These are phyloP conservation scores for Rambutsinella grinnellia DNA, from an alignment of 2,888 invertebrate species.

Conservation along the genomic window DNA sequence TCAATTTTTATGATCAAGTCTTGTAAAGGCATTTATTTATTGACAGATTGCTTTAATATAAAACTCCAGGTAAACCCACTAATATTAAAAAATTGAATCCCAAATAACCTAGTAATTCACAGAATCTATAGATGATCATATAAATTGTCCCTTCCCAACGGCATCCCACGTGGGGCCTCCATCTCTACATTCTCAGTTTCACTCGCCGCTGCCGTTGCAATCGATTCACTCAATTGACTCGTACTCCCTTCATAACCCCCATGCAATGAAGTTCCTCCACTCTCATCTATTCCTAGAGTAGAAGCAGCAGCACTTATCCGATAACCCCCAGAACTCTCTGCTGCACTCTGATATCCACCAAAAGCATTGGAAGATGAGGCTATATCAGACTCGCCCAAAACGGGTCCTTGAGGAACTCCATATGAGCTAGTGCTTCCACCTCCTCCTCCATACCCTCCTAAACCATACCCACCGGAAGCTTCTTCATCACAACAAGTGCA, in stretches of 20 bases:
- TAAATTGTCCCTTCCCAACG: conserved; percentile 5
- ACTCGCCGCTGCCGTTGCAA: neutral
- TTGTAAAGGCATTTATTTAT: no score
- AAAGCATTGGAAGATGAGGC: neutral
- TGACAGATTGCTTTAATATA: no score
- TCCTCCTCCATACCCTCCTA: neutral
- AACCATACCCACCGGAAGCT: neutral
- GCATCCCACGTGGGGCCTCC: neutral
- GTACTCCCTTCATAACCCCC: neutral
- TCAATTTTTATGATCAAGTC: no score
- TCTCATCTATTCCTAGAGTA: neutral
- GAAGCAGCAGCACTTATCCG: neutral
- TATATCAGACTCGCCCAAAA: neutral
- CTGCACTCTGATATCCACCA: conserved; percentile 17
- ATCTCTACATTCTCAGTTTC: neutral
- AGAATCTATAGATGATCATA: conserved; percentile 7
- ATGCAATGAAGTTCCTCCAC: neutral
- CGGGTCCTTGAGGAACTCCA: neutral
- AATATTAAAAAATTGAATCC: no score
- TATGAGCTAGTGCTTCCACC: neutral
- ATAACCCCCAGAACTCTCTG: neutral
- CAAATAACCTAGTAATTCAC: no score
- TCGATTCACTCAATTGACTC: neutral
- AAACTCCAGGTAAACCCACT: no score
- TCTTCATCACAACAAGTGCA: conserved; percentile 23